phyloP scores from a whole-genome alignment of 2,888 invertebrate species.

The Zonitis immaculata region DNA sequence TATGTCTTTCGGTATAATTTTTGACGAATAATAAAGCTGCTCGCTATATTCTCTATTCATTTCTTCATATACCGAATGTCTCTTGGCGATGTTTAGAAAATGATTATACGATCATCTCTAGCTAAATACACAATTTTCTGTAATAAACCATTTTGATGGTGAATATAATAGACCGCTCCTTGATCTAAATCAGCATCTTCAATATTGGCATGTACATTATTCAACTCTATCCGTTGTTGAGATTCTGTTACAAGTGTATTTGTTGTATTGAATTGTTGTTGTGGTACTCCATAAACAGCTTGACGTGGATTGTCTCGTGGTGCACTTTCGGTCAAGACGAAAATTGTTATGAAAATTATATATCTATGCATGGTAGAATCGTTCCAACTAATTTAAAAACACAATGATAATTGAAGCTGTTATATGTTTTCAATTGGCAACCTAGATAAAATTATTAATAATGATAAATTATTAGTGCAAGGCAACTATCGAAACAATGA shows the following conservation, averaged over 20 bases:
- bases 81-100: slow-evolving; percentile 62
- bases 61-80: no score
- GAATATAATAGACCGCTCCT: slow-evolving; percentile 60
- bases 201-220: slow-evolving; percentile 1
- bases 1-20: no score
- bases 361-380: not conserved
- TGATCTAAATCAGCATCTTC: slow-evolving; percentile 26
- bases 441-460: not conserved
- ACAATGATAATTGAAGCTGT: not conserved
- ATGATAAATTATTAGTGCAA: not conserved
- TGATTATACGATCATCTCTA: slow-evolving; percentile 52
- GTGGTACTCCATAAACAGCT: not conserved
- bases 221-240: not conserved
- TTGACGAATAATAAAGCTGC: no score
- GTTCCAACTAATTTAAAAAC: not conserved
- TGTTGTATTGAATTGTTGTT: not conserved
- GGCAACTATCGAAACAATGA: not conserved
- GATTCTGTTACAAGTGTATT: not conserved
- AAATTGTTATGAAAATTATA: not conserved
- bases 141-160: slow-evolving; percentile 59
- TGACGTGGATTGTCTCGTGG: not conserved
- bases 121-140: slow-evolving; percentile 61
- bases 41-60: no score
- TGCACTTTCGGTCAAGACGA: not conserved
- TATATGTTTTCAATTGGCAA: not conserved